Conservation (phyloP, 1,140 invertebrate species). For the Ericerus pela region DNA sequence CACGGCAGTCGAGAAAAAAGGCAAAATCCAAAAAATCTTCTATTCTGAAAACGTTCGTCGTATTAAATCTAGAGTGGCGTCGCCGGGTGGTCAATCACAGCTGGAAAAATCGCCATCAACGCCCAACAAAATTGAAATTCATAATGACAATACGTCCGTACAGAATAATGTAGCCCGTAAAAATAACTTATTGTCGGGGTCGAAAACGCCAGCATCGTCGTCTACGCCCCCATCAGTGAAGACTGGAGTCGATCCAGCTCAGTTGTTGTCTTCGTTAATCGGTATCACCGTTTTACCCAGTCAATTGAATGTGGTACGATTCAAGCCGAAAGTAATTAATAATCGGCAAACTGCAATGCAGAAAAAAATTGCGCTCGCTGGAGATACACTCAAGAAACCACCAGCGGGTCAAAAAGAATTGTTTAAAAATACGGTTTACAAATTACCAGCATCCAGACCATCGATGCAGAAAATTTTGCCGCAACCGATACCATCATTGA, state of each 20-base stretch:
- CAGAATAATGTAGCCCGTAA: not conserved
- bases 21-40: not conserved
- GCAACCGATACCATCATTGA: too few species aligned
- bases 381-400: not conserved
- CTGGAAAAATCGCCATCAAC: too few species aligned
- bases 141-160: not conserved
- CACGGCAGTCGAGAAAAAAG: not conserved
- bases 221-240: not conserved
- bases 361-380: not conserved
- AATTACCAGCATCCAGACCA: not conserved
- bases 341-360: not conserved
- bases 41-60: not conserved
- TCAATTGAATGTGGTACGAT: not conserved
- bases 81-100: too few species aligned
- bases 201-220: not conserved
- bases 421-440: not conserved
- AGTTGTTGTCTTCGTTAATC: not conserved
- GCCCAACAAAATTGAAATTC: not conserved
- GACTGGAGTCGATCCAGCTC: not conserved
- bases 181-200: not conserved
- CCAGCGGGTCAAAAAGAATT: not conserved
- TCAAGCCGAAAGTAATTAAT: conserved; percentile 3
- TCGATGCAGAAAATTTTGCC: not conserved
- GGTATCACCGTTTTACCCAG: not conserved
- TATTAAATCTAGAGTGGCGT: not conserved